A percentile compares a stretch with the other conserved stretches of the same genome.
Conservation (phyloP, 1,140 invertebrate genomes). For the Caerostris extrusa region DNA sequence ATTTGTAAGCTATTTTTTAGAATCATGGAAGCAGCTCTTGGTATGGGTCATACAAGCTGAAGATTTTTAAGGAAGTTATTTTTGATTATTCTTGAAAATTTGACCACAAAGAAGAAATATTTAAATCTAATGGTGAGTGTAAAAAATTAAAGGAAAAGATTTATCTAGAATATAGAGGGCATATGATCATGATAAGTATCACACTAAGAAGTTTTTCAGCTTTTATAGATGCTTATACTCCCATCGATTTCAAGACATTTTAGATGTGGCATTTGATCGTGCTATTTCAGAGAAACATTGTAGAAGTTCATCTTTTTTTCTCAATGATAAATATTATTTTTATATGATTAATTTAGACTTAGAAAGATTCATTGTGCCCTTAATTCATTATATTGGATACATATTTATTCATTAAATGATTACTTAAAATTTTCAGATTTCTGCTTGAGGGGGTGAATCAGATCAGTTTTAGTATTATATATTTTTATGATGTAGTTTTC, state of each 20-base stretch:
- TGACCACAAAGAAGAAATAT: slow-evolving; percentile 82
- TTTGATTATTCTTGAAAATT: slow-evolving; percentile 87
- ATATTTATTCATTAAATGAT: too few species aligned
- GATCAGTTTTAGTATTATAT: too few species aligned
- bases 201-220: not conserved
- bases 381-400: too few species aligned
- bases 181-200: too few species aligned
- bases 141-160: too few species aligned
- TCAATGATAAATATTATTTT: not conserved
- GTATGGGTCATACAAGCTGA: slow-evolving; percentile 86
- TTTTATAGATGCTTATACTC: slow-evolving; percentile 76
- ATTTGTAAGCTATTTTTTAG: slow-evolving; percentile 80
- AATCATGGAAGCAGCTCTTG: slow-evolving; percentile 86
- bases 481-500: too few species aligned
- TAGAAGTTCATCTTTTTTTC: slow-evolving; percentile 29
- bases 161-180: too few species aligned
- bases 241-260: slow-evolving; percentile 81
- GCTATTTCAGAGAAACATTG: slow-evolving; percentile 82
- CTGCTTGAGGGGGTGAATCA: too few species aligned
- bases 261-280: slow-evolving; percentile 85
- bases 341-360: not conserved
- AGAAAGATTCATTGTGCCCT: too few species aligned
- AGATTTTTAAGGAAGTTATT: slow-evolving; percentile 86
- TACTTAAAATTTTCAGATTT: too few species aligned
- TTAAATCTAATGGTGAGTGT: not conserved